Percentiles rank a stretch among this genome's conserved stretches.
Conservation (phyloP, 2,797 vertebrate species). For the Salarias fasciatus region DNA sequence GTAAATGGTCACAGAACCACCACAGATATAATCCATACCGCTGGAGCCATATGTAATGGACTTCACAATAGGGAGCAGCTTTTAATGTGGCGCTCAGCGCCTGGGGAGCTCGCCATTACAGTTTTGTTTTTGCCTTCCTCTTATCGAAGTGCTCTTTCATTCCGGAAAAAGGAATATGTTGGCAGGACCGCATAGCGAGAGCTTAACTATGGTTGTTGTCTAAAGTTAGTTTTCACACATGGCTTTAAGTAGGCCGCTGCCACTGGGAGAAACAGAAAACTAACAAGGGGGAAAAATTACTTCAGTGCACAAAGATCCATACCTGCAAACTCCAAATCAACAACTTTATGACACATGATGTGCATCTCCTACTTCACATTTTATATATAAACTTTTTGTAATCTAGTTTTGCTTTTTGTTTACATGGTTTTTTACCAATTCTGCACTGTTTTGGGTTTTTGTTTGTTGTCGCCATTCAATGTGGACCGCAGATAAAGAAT, state of each 20-base stretch:
- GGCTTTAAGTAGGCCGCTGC: constrained; percentile 35
- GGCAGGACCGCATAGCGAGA: constrained; percentile 58
- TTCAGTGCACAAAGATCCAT: constrained; percentile 3
- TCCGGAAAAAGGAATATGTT: constrained; percentile 32
- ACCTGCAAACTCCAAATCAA: too few relatives aligned
- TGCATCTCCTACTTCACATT: too few relatives aligned
- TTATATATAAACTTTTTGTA: too few relatives aligned
- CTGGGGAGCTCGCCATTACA: constrained; percentile 13
- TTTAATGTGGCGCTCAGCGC: constrained; percentile 33
- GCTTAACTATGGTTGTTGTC: constrained; percentile 45
- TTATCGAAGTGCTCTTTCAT: constrained; percentile 41
- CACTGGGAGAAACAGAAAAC: neutral
- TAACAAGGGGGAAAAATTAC: neutral
- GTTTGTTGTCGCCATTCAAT: too few relatives aligned
- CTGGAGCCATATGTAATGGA: constrained; percentile 31
- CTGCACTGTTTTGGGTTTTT: too few relatives aligned
- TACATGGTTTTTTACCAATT: too few relatives aligned
- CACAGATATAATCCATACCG: constrained; percentile 15
- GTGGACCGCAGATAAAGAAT: too few relatives aligned
- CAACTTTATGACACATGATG: too few relatives aligned
- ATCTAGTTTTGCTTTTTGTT: too few relatives aligned
- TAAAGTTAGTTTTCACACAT: constrained; percentile 44
- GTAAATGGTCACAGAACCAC: constrained; percentile 24
- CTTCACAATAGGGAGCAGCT: constrained; percentile 22
- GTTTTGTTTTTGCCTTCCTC: constrained; percentile 37